A percentile compares a stretch with the other conserved stretches of the same genome.
These are phyloP conservation scores for Drepana arcuata DNA, from an alignment of 1,140 invertebrate species.

Conservation along the genomic window DNA sequence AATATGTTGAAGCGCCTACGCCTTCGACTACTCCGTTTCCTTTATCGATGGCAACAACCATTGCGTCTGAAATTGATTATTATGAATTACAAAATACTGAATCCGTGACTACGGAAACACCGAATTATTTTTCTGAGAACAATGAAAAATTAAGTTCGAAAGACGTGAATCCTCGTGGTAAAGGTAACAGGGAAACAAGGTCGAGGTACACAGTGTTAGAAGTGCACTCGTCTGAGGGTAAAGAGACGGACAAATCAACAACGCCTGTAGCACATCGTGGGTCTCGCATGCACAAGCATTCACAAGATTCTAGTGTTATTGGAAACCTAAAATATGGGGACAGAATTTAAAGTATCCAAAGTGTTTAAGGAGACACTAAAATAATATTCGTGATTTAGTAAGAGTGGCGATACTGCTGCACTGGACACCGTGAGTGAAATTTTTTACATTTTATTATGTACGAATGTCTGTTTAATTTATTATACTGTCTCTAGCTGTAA, in stretches of 20 bases:
- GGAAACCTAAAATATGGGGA: conserved; percentile 57
- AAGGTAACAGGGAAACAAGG: conserved; percentile 4
- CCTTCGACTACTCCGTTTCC: conserved; percentile 23
- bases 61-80: conserved; percentile 8
- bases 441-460: conserved; percentile 14
- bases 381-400: neutral
- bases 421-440: conserved; percentile 14
- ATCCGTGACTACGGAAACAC: conserved; percentile 9
- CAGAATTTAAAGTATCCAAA: conserved; percentile 42
- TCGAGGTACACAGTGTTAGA: conserved; percentile 12
- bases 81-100: conserved; percentile 14
- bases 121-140: conserved; percentile 3
- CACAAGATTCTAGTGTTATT: too few species aligned
- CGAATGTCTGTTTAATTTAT: conserved; percentile 20
- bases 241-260: too few species aligned
- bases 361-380: too few species aligned
- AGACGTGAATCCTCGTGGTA: neutral
- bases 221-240: neutral
- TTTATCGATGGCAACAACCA: conserved; percentile 19
- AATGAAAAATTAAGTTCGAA: conserved; percentile 3
- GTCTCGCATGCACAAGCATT: too few species aligned
- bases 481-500: conserved; percentile 18
- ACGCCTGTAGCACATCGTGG: too few species aligned
- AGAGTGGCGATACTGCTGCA: conserved; percentile 5
- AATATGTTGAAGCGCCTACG: conserved; percentile 44